Evolutionary conservation across 2,888 invertebrate genomes (phyloP).

Genomic region (Rhingia campestris): DNA sequence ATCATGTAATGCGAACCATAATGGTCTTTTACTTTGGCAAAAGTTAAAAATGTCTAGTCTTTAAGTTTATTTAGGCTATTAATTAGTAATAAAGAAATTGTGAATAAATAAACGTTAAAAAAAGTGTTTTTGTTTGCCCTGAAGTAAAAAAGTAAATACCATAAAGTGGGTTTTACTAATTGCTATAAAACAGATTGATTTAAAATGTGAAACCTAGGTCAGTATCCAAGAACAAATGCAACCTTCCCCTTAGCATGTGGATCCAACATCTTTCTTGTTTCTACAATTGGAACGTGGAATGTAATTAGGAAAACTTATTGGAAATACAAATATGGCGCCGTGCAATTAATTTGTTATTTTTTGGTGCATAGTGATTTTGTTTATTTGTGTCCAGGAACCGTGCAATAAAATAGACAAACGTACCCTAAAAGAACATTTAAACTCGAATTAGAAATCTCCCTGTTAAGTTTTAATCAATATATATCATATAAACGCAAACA

Average conservation of each 20-base stretch:
- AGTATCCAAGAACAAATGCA: slow-evolving; percentile 1
- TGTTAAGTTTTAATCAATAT: slow-evolving; percentile 22
- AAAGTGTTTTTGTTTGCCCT: too few species aligned
- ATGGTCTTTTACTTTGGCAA: too few species aligned
- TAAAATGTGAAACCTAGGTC: background rate
- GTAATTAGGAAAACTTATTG: slow-evolving; percentile 26
- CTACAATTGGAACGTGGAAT: slow-evolving; percentile 49
- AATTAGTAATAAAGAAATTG: too few species aligned
- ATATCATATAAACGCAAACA: background rate
- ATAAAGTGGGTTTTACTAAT: too few species aligned
- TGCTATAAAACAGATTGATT: too few species aligned
- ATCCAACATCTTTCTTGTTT: background rate
- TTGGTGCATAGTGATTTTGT: slow-evolving; percentile 59
- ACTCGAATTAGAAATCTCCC: slow-evolving; percentile 10
- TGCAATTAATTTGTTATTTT: slow-evolving; percentile 71
- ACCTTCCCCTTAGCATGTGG: slow-evolving; percentile 16
- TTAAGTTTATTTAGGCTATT: too few species aligned
- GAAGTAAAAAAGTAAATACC: too few species aligned
- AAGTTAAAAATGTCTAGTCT: too few species aligned
- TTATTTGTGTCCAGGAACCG: slow-evolving; percentile 45
- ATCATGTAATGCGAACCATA: too few species aligned
- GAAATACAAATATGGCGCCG: slow-evolving; percentile 75
- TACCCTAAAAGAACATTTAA: slow-evolving; percentile 8
- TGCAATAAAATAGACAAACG: slow-evolving; percentile 56
- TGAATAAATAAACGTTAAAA: too few species aligned